Base-by-base conservation (phyloP, 2,113 vertebrate genomes). In the Heterotilapia buettikoferi region DNA sequence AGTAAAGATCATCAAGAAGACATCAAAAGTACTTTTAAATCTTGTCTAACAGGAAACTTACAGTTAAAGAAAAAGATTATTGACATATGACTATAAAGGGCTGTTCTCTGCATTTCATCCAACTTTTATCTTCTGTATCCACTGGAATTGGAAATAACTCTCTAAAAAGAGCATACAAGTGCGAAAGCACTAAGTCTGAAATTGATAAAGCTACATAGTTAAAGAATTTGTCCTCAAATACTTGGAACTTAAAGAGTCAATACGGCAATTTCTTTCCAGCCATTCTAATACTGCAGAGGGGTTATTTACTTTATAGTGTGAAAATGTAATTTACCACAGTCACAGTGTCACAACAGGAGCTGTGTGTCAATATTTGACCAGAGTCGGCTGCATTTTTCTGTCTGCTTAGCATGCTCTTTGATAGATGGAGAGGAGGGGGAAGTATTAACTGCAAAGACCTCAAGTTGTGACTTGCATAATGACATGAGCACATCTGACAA, bases 381-480 rank as follows among this genome's bases (percentile, higher is more conserved):
- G 43, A 85, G 83, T 88, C 36, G 36, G 80, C 81, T 89, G 85
- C 82, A 59, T 85, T 86, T 78, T 90, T 84, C 83, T 88, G 52
- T 85, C 90, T 88, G 86, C 82, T 92, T 93, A 87, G 82, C 61
- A 90, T 93, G 93, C 87, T 68, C 81, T 92, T 86, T 92, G 89
- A 87, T 76, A 86, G 89, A 88, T 56, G 57, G 73, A 85, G 83
- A 84, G 82, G 87, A 90, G 52, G 73, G 80, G 26, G 54, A 83
- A 88, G 85, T 86, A 92, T 93, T 92, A 92, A 91, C 85, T 83
- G 56, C 76, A 50, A 86, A 86, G 86, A 90, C 92, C 86, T 90
- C 50, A 19, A 92, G 92, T 91, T 92, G 93, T 89, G 91, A 87
- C 93, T 90, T 16, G 85, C 91, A 94, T 92, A 92, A 93, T 89